These are phyloP conservation scores for Erynnis tages DNA, from an alignment of 2,888 invertebrate species.

Conservation along the genomic window DNA sequence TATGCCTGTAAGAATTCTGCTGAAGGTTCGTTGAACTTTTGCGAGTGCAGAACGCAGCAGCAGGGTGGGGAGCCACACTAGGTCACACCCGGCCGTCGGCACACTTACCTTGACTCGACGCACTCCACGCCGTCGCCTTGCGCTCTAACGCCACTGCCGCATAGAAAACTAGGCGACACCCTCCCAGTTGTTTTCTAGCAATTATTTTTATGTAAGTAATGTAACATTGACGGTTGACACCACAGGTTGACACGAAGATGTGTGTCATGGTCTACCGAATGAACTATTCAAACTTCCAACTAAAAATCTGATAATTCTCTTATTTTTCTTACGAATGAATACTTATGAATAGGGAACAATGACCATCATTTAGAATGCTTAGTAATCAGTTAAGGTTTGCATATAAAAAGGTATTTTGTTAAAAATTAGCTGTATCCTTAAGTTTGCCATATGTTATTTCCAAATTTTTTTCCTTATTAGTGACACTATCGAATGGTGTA, in stretches of 20 bases:
- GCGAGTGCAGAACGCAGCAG: conserved; percentile 75
- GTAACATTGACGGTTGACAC: conserved; percentile 24
- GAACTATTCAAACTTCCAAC: background rate
- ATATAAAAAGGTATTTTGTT: too few relatives aligned
- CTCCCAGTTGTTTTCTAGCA: conserved; percentile 49
- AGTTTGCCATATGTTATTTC: too few relatives aligned
- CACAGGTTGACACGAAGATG: background rate
- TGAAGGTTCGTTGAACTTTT: conserved; percentile 76
- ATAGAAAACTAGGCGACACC: conserved; percentile 72
- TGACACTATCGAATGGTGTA: too few relatives aligned
- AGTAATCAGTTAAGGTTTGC: too few relatives aligned
- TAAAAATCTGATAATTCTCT: too few relatives aligned
- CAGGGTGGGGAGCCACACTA: conserved; percentile 73
- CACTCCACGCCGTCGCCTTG: conserved; percentile 51
- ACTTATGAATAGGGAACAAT: too few relatives aligned
- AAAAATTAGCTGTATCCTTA: too few relatives aligned
- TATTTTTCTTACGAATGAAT: too few relatives aligned
- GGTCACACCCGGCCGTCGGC: conserved; percentile 79
- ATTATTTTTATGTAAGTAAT: conserved; percentile 47
- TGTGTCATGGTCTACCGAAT: conserved; percentile 15
- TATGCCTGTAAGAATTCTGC: conserved; percentile 78
- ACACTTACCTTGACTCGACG: conserved; percentile 80
- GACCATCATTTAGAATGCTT: too few relatives aligned
- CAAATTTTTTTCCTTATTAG: too few relatives aligned
- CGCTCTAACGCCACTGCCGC: conserved; percentile 53